Conservation (phyloP, 2,113 vertebrate species). For the Lipotes vexillifer region DNA sequence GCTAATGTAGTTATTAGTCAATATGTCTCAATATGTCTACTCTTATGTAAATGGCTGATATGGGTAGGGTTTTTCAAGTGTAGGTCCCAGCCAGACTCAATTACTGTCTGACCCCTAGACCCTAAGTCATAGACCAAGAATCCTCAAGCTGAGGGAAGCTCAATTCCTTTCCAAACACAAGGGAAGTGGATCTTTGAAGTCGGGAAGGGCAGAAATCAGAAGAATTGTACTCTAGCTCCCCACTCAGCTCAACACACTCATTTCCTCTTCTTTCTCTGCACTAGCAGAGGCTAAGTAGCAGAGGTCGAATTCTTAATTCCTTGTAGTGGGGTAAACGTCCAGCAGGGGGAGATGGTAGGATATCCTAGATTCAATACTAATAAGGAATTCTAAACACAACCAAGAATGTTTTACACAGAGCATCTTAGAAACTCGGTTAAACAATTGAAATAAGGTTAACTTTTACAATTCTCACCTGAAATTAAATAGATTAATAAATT, state of each 20-base stretch:
- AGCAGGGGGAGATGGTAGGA: background rate
- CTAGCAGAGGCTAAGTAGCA: background rate
- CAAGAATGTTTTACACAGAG: background rate
- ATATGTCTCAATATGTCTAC: background rate
- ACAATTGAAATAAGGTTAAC: background rate
- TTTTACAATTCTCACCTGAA: background rate
- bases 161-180: conserved; percentile 9
- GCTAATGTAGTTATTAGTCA: background rate
- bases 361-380: background rate
- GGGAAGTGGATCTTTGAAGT: background rate
- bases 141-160: background rate
- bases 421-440: background rate
- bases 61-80: background rate
- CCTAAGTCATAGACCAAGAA: background rate
- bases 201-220: background rate
- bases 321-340: background rate
- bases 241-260: background rate
- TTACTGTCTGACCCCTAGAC: background rate
- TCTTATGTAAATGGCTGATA: background rate
- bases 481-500: background rate
- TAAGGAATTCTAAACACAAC: background rate
- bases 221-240: background rate
- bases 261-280: background rate
- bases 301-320: background rate
- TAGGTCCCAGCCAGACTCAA: background rate